These are phyloP conservation scores for Phalacrocorax aristotelis DNA, from an alignment of 2,113 vertebrate species.

Conservation along the genomic window DNA sequence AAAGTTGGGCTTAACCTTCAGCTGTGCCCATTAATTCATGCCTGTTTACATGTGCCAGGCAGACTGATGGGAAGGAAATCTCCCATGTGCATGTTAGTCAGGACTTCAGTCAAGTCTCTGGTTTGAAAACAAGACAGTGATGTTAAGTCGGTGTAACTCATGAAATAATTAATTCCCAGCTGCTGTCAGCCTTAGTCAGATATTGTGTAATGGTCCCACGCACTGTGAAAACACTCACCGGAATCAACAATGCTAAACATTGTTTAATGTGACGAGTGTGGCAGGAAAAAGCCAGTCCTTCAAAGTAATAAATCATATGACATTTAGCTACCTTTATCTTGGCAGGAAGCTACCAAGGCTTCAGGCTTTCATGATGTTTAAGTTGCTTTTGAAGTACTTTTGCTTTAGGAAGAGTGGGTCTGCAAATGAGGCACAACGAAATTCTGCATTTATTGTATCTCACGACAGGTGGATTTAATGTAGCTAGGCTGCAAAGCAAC, in stretches of 20 bases:
- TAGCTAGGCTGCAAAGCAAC: neutral
- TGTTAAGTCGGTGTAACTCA: neutral
- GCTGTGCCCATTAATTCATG: neutral
- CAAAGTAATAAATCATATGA: neutral
- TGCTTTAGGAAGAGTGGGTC: neutral
- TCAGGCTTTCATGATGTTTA: neutral
- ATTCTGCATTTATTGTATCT: neutral
- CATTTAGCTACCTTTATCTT: neutral
- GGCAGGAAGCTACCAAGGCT: neutral
- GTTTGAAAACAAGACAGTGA: neutral
- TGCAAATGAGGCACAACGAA: neutral
- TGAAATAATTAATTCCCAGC: neutral
- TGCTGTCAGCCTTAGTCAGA: neutral
- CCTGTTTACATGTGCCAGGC: neutral
- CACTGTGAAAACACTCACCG: neutral
- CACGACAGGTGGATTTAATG: neutral
- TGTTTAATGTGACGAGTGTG: neutral
- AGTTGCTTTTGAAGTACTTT: neutral
- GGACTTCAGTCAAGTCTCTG: neutral
- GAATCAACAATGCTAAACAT: neutral
- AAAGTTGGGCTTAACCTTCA: neutral
- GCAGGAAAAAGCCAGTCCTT: neutral
- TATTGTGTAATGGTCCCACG: neutral
- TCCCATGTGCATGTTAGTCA: neutral
- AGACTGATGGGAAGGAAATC: neutral